Evolutionary conservation across 2,797 vertebrate genomes (phyloP).

Genomic region (Cetoscarus ocellatus): DNA sequence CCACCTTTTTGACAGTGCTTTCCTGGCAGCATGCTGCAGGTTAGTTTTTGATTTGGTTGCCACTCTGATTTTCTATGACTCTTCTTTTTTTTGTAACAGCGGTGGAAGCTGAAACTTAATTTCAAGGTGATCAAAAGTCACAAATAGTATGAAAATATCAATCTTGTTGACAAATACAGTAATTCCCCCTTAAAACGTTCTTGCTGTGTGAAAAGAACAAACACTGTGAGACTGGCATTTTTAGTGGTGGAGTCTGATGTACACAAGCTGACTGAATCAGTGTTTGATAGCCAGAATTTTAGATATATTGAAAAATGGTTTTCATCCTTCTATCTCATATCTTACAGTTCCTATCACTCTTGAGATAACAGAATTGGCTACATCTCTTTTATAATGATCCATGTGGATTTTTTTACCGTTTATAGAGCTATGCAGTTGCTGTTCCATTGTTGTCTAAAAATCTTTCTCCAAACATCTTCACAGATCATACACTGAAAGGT

Average conservation of each 20-base stretch:
- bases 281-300: neutral
- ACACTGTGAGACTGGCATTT: conserved; percentile 27
- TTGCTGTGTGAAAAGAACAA: conserved; percentile 39
- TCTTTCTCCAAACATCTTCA: too few relatives aligned
- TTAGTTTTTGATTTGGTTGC: too few relatives aligned
- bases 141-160: conserved; percentile 12
- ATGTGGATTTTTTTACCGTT: too few relatives aligned
- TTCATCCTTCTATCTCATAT: neutral
- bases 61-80: neutral
- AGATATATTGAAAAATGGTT: neutral
- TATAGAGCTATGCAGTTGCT: too few relatives aligned
- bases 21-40: too few relatives aligned
- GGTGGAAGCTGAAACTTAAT: conserved; percentile 12
- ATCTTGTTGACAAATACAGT: conserved; percentile 20
- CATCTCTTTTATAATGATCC: too few relatives aligned
- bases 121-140: neutral
- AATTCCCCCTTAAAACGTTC: conserved; percentile 28
- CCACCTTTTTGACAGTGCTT: too few relatives aligned
- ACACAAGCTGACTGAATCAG: neutral
- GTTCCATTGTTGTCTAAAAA: too few relatives aligned
- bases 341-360: neutral
- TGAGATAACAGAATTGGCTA: too few relatives aligned
- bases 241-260: conserved; percentile 23
- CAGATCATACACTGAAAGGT: too few relatives aligned
- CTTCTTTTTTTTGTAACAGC: neutral